A percentile compares a stretch with the other conserved stretches of the same genome.
Conservation (phyloP, 2,797 vertebrate species). For the Diceros bicornis region DNA sequence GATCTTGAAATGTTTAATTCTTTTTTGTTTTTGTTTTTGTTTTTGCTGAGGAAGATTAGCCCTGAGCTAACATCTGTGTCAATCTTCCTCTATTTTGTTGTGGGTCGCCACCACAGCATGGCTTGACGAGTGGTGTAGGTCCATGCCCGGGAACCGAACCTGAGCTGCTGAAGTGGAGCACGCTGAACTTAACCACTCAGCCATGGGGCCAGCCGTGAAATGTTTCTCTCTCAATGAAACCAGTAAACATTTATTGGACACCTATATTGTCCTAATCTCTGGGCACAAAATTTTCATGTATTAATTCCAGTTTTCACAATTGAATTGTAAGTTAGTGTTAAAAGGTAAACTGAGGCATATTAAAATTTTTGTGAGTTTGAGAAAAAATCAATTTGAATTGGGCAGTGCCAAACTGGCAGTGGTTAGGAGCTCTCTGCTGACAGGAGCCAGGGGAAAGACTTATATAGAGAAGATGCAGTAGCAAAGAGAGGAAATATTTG, state of each 20-base stretch:
- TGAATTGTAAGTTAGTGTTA: constrained; percentile 21
- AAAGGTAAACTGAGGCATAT: not conserved
- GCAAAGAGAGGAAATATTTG: not conserved
- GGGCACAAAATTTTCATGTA: constrained; percentile 27
- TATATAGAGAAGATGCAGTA: not conserved
- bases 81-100: too few relatives aligned
- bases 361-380: not conserved
- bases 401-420: not conserved
- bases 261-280: constrained; percentile 6
- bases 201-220: not conserved
- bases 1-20: constrained; percentile 43
- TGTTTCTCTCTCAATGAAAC: constrained; percentile 32
- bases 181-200: too few relatives aligned
- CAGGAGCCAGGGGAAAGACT: not conserved
- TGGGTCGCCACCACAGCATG: too few relatives aligned
- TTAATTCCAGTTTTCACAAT: constrained; percentile 34
- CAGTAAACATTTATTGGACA: constrained; percentile 16
- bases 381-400: not conserved
- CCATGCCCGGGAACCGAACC: too few relatives aligned
- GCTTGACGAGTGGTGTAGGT: too few relatives aligned
- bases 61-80: too few relatives aligned
- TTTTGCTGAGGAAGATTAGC: not conserved
- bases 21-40: not conserved
- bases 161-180: too few relatives aligned
- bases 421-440: not conserved